Evolutionary conservation across 2,888 invertebrate genomes (phyloP).

Genomic region (Amitus sp.): DNA sequence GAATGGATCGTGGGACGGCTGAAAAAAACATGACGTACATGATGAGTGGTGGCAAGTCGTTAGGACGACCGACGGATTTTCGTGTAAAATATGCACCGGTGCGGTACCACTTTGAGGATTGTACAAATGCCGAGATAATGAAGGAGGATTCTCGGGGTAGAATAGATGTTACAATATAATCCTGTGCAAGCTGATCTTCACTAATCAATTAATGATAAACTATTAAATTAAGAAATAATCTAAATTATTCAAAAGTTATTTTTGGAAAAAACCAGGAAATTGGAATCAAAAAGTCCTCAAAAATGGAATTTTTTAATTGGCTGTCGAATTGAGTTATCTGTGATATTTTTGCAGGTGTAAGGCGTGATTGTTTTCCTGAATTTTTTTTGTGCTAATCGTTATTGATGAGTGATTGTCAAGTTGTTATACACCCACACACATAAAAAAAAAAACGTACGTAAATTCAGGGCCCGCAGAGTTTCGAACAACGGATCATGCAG

Average conservation of each 20-base stretch:
- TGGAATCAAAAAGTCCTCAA: neutral
- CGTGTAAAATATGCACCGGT: conserved; percentile 48
- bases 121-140: conserved; percentile 48
- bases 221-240: neutral
- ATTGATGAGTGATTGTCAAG: neutral
- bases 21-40: conserved; percentile 84
- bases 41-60: conserved; percentile 41
- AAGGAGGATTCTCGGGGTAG: conserved; percentile 5
- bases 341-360: neutral
- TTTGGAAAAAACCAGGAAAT: too few relatives aligned
- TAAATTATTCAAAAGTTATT: neutral
- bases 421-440: neutral
- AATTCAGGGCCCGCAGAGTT: too few relatives aligned
- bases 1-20: too few relatives aligned
- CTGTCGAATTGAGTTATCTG: conserved; percentile 1
- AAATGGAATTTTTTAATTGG: too few relatives aligned
- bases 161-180: neutral
- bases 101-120: conserved; percentile 51
- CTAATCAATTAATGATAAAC: neutral
- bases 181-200: neutral
- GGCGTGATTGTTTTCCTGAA: neutral
- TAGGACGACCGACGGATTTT: conserved; percentile 13
- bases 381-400: conserved; percentile 1
- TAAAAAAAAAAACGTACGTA: neutral
- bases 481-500: neutral